Conservation (phyloP, 2,888 invertebrate species). For the Rotaria sp. region DNA sequence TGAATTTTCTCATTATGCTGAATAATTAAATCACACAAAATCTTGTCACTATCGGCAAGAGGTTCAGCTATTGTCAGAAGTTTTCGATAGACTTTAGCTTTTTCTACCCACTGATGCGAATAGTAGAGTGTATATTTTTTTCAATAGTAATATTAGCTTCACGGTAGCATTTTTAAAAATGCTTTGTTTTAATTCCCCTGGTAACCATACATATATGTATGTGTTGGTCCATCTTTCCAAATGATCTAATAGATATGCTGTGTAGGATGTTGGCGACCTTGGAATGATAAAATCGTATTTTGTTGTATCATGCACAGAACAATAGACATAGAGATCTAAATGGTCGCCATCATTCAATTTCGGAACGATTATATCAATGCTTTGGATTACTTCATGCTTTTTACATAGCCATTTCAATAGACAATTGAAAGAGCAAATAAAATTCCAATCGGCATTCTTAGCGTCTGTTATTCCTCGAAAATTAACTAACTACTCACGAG, state of each 20-base stretch:
- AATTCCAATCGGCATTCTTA: neutral
- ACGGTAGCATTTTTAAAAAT: neutral
- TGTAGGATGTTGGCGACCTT: neutral
- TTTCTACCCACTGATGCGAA: neutral
- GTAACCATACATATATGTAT: neutral
- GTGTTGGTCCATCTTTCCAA: neutral
- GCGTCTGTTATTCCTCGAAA: neutral
- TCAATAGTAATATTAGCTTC: neutral
- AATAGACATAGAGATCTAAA: neutral
- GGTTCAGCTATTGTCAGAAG: neutral
- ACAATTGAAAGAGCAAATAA: neutral
- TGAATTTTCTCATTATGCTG: neutral
- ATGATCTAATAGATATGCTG: neutral
- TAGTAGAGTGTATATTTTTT: neutral
- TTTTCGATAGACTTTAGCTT: neutral
- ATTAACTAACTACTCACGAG: neutral
- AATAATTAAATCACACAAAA: neutral
- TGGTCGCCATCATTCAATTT: neutral
- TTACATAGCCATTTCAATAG: neutral
- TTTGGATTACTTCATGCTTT: neutral
- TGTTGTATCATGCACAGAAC: neutral
- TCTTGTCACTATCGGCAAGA: neutral
- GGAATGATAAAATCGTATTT: neutral
- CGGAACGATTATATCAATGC: neutral
- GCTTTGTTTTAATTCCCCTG: neutral